Evolutionary conservation across 2,113 vertebrate genomes (phyloP).

Genomic region (Oreochromis aureus): DNA sequence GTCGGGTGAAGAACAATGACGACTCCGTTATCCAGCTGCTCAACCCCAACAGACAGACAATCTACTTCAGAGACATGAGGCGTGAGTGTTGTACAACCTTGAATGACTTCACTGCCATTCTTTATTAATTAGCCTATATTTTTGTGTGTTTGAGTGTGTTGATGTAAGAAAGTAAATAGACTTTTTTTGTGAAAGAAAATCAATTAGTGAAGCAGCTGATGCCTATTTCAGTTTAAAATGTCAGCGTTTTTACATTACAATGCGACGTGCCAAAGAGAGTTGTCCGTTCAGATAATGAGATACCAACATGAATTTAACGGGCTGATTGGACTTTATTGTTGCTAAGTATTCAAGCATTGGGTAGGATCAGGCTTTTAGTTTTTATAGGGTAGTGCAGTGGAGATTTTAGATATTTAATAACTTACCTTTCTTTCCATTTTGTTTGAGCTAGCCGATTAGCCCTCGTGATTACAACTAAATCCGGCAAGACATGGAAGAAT

Average conservation of each 20-base stretch:
- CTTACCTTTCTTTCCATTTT: not conserved
- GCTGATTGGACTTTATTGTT: not conserved
- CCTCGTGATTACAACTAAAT: not conserved
- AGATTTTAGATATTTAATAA: not conserved
- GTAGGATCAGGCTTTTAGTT: not conserved
- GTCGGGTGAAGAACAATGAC: constrained; percentile 85
- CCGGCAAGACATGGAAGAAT: rapidly evolving
- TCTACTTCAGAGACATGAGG: constrained; percentile 88
- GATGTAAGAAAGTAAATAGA: not conserved
- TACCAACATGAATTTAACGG: not conserved
- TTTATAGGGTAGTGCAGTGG: too few relatives aligned
- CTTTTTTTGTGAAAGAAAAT: not conserved
- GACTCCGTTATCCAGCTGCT: constrained; percentile 97
- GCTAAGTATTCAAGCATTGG: not conserved
- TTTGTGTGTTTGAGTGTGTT: not conserved
- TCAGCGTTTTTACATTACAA: not conserved
- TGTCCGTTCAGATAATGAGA: rapidly evolving
- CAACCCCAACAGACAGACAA: constrained; percentile 96
- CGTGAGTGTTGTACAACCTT: constrained; percentile 76
- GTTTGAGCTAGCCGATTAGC: not conserved
- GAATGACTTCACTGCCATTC: not conserved
- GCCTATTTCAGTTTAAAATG: not conserved
- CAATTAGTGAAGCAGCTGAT: not conserved
- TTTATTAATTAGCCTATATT: not conserved
- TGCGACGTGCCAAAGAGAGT: not conserved